phyloP scores from a whole-genome alignment of 2,888 invertebrate species.

The Bedellia somnulentella region DNA sequence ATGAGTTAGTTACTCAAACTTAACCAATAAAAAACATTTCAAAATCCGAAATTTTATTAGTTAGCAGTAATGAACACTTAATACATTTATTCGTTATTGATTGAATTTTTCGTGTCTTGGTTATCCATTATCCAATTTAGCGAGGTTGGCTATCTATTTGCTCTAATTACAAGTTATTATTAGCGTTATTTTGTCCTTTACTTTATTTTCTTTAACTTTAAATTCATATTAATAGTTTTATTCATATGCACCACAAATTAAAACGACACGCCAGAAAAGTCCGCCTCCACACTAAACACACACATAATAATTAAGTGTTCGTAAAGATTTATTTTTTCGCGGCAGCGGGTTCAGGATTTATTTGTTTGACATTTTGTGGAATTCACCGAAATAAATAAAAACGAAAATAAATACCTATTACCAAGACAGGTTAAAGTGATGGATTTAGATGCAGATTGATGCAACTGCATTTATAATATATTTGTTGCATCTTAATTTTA shows the following conservation, averaged over 20 bases:
- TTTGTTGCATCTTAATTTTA: too few relatives aligned
- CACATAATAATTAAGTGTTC: conserved; percentile 21
- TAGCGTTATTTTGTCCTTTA: not conserved
- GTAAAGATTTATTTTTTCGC: conserved; percentile 21
- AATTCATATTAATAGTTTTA: conserved; percentile 6
- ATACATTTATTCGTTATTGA: too few relatives aligned
- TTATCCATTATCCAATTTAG: too few relatives aligned
- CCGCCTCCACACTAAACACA: conserved; percentile 15
- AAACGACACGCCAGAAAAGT: conserved; percentile 6
- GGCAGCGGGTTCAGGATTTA: conserved; percentile 24
- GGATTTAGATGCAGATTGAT: too few relatives aligned
- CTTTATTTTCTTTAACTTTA: not conserved
- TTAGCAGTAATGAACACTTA: too few relatives aligned
- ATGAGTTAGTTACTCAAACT: too few relatives aligned
- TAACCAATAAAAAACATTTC: too few relatives aligned
- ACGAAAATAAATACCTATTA: conserved; percentile 7
- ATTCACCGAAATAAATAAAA: conserved; percentile 26
- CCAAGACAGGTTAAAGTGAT: conserved; percentile 1
- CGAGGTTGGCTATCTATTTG: too few relatives aligned
- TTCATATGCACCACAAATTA: conserved; percentile 9
- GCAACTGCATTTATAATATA: conserved; percentile 5
- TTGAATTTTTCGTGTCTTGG: too few relatives aligned
- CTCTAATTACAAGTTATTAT: too few relatives aligned
- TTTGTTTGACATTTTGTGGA: conserved; percentile 34
- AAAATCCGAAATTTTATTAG: too few relatives aligned